Conservation (phyloP, 2,797 vertebrate species). For the Microtus agrestis region DNA sequence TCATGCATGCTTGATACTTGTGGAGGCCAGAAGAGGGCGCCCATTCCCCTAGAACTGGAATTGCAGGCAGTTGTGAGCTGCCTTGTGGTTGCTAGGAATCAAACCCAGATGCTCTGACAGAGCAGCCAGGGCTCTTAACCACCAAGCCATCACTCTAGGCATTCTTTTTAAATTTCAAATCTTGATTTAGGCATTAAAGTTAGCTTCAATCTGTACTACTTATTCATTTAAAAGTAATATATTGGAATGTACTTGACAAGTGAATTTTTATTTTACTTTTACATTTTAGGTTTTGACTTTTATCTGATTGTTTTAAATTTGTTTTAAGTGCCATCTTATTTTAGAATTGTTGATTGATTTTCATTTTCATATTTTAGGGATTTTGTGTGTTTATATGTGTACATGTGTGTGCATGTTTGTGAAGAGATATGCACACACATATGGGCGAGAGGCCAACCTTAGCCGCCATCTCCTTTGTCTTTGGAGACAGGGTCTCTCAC, state of each 20-base stretch:
- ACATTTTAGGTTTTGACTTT: background rate
- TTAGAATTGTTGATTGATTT: background rate
- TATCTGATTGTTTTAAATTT: background rate
- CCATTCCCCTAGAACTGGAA: background rate
- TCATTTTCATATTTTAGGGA: background rate
- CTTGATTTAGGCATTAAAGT: conserved; percentile 8
- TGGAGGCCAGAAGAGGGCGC: background rate
- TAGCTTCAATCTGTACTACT: conserved; percentile 34
- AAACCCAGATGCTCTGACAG: background rate
- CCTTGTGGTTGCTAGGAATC: background rate
- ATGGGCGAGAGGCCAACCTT: background rate
- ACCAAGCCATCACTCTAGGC: background rate
- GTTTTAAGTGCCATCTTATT: background rate
- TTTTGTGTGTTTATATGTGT: background rate
- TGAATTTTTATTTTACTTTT: conserved; percentile 14
- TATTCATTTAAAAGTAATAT: background rate
- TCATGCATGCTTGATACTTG: background rate
- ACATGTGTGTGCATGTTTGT: background rate
- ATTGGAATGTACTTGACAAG: background rate
- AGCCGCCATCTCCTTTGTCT: background rate
- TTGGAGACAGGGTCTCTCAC: background rate
- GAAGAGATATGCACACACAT: background rate
- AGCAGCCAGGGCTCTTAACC: background rate
- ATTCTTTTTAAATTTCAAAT: too few species aligned
- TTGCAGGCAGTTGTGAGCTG: background rate